Evolutionary conservation across 2,113 vertebrate species (phyloP).

Genomic region (Semicossyphus pulcher): DNA sequence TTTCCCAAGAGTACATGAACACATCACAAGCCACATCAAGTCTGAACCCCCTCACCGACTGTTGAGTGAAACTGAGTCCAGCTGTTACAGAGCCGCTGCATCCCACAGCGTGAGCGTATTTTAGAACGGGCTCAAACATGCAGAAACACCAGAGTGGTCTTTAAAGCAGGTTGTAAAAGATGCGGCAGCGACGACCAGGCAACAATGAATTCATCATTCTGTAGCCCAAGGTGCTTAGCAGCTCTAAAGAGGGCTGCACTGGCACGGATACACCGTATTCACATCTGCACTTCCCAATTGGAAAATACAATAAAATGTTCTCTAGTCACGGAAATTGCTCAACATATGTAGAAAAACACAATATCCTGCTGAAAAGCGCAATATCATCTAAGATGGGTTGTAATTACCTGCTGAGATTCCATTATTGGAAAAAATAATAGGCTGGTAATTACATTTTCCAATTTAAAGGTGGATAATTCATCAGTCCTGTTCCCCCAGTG

Average conservation of each 20-base stretch:
- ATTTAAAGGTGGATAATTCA: conserved; percentile 29
- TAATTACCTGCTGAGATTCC: conserved; percentile 47
- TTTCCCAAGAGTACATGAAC: conserved; percentile 5
- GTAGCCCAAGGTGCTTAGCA: conserved; percentile 38
- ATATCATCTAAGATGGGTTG: not conserved
- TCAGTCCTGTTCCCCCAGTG: not conserved
- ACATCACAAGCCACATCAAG: not conserved
- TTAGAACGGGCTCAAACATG: conserved; percentile 25
- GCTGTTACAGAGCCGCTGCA: conserved; percentile 10
- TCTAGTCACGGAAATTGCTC: conserved; percentile 14
- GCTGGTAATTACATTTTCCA: conserved; percentile 48
- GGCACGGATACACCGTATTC: conserved; percentile 27
- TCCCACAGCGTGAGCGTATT: conserved; percentile 11
- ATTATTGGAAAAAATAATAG: conserved; percentile 46
- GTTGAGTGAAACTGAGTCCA: conserved; percentile 21
- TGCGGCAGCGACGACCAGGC: conserved; percentile 42
- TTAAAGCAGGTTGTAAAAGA: conserved; percentile 40
- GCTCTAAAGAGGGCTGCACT: conserved; percentile 17
- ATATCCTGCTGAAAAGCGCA: conserved; percentile 16
- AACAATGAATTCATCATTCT: conserved; percentile 53
- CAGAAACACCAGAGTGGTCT: conserved; percentile 31
- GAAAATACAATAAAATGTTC: conserved; percentile 27
- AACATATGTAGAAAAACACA: conserved; percentile 23
- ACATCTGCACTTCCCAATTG: conserved; percentile 6
- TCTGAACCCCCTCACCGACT: conserved; percentile 4